Evolutionary conservation across 2,888 invertebrate species (phyloP).

Genomic region (Ischnus inquisitorius): DNA sequence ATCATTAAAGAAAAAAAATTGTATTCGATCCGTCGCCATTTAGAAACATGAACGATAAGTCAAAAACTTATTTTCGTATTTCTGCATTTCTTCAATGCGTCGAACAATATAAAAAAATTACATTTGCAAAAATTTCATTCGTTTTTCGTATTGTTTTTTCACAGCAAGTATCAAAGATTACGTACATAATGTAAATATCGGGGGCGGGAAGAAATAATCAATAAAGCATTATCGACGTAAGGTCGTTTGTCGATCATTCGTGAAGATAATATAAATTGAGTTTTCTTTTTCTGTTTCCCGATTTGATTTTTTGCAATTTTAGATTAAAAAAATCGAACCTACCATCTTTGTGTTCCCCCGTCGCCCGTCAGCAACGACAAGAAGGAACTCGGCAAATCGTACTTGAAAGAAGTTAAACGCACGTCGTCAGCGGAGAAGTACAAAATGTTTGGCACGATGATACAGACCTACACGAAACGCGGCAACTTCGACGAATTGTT

Average conservation of each 20-base stretch:
- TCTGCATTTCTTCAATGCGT: conserved; percentile 51
- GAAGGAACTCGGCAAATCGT: conserved; percentile 85
- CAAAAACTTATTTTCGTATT: not conserved
- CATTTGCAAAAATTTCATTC: conserved; percentile 13
- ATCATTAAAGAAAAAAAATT: conserved; percentile 4
- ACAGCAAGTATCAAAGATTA: conserved; percentile 84
- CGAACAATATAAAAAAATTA: conserved; percentile 65
- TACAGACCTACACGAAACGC: conserved; percentile 89
- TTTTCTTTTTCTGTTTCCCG: conserved; percentile 85
- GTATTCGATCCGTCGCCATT: conserved; percentile 16
- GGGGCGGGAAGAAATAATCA: conserved; percentile 84
- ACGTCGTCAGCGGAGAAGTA: conserved; percentile 88
- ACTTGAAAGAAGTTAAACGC: conserved; percentile 87
- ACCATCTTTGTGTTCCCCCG: conserved; percentile 97
- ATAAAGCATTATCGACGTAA: conserved; percentile 53
- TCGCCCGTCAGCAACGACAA: conserved; percentile 78
- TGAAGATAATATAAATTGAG: conserved; percentile 5
- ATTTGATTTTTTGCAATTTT: conserved; percentile 53
- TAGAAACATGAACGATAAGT: not conserved
- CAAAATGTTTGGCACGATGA: conserved; percentile 88
- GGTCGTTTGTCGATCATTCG: conserved; percentile 8
- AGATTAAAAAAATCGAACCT: conserved; percentile 71
- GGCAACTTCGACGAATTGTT: conserved; percentile 88
- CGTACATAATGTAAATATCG: conserved; percentile 88
- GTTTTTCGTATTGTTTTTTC: conserved; percentile 61